Evolutionary conservation across 30 jellyfish, hydroid and myxozoan species (phyloP).

Genomic region (Chironex yamaguchii): DNA sequence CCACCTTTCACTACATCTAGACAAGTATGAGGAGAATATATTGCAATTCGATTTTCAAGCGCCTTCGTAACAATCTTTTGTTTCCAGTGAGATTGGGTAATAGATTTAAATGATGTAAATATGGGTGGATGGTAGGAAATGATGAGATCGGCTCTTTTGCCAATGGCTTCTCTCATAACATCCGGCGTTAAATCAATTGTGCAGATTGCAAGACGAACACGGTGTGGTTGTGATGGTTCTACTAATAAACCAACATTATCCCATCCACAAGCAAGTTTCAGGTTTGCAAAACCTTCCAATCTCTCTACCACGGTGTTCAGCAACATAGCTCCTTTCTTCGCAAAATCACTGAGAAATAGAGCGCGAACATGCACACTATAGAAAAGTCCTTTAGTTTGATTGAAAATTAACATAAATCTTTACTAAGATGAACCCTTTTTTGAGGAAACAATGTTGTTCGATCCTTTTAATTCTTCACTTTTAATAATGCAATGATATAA

Average conservation of each 20-base stretch:
- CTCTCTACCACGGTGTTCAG: slow-evolving; percentile 72
- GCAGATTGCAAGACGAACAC: slow-evolving; percentile 67
- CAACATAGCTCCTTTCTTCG: slow-evolving; percentile 42
- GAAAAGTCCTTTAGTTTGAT: too few relatives aligned
- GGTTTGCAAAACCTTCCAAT: slow-evolving; percentile 69
- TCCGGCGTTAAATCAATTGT: slow-evolving; percentile 93
- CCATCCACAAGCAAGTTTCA: slow-evolving; percentile 93
- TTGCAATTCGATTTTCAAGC: slow-evolving; percentile 88
- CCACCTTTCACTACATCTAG: slow-evolving; percentile 94
- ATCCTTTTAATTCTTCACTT: too few relatives aligned
- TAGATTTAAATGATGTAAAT: slow-evolving; percentile 75
- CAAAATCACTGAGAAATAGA: too few relatives aligned
- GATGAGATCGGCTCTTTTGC: slow-evolving; percentile 65
- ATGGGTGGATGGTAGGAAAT: slow-evolving; percentile 98
- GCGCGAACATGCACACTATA: too few relatives aligned
- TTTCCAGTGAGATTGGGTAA: slow-evolving; percentile 83
- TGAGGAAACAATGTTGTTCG: too few relatives aligned
- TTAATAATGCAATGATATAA: too few relatives aligned
- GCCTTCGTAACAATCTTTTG: slow-evolving; percentile 76
- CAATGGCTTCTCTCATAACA: slow-evolving; percentile 83
- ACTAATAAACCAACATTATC: slow-evolving; percentile 98
- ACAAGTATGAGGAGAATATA: slow-evolving; percentile 95
- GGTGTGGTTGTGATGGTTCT: slow-evolving; percentile 83
- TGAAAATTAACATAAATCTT: too few relatives aligned
- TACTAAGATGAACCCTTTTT: too few relatives aligned